Percentiles rank a stretch among this genome's conserved stretches.
Evolutionary conservation across 2,797 vertebrate species (phyloP).

Genomic region (Pteronotus mesoamericanus): DNA sequence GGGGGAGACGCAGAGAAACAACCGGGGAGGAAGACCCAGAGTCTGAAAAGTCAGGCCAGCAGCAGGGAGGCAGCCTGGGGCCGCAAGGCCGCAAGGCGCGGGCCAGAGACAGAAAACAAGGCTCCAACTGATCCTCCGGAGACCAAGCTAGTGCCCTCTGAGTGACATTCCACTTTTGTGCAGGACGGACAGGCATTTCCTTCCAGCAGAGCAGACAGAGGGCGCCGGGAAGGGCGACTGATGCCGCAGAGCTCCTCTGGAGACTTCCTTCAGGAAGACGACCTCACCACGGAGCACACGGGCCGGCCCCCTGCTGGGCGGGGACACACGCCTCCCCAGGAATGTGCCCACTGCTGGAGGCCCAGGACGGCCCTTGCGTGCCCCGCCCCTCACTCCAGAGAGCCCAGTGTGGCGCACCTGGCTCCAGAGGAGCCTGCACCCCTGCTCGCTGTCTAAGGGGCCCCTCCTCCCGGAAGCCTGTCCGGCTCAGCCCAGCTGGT

Average conservation of each 20-base stretch:
- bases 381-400: not conserved
- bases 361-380: accelerated
- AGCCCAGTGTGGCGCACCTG: not conserved
- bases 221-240: no score
- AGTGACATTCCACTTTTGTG: not conserved
- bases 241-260: not conserved
- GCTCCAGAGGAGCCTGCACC: not conserved
- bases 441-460: not conserved
- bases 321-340: accelerated
- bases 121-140: not conserved
- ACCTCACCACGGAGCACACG: accelerated
- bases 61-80: not conserved
- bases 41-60: not conserved
- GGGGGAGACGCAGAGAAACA: not conserved
- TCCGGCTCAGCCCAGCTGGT: not conserved
- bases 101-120: not conserved
- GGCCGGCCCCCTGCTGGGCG: accelerated
- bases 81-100: not conserved
- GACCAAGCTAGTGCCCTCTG: not conserved
- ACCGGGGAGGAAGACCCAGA: not conserved
- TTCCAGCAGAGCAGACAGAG: not conserved
- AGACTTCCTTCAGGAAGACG: not conserved
- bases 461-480: not conserved
- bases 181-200: not conserved
- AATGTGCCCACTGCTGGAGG: accelerated